Conservation (phyloP, 1,140 invertebrate species). For the Micrasema minimum region DNA sequence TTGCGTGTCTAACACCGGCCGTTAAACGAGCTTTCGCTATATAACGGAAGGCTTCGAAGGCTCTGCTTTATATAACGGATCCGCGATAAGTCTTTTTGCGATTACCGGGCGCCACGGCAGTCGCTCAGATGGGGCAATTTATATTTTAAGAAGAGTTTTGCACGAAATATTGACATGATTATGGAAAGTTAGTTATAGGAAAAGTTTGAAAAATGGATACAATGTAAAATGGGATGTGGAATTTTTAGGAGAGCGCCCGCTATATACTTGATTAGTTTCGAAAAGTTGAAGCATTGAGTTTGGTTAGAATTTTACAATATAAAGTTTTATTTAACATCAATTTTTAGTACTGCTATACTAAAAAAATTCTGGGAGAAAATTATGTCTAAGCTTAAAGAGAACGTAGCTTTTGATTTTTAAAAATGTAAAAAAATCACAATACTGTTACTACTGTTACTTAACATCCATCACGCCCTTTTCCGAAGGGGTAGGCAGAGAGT, state of each 20-base stretch:
- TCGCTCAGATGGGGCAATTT: slow-evolving; percentile 29
- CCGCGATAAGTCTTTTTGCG: slow-evolving; percentile 33
- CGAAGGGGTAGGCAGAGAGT: no score
- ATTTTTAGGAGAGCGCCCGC: slow-evolving; percentile 19
- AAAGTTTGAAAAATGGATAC: slow-evolving; percentile 33
- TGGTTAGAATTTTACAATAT: slow-evolving; percentile 5
- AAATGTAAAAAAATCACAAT: no score
- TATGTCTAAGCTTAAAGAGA: no score
- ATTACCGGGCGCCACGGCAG: slow-evolving; percentile 27
- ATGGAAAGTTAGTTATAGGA: slow-evolving; percentile 29
- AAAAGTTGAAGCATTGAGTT: slow-evolving; percentile 22
- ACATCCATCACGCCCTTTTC: no score
- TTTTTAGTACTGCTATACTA: no score
- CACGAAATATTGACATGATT: slow-evolving; percentile 37
- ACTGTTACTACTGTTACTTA: no score
- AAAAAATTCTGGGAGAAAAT: no score
- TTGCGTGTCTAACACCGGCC: slow-evolving; percentile 35
- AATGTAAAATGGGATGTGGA: slow-evolving; percentile 22
- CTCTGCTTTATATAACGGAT: slow-evolving; percentile 24
- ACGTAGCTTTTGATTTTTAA: no score
- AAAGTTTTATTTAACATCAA: slow-evolving; percentile 21
- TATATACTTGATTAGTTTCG: slow-evolving; percentile 25
- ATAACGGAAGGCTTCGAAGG: slow-evolving; percentile 30
- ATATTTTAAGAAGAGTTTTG: slow-evolving; percentile 31
- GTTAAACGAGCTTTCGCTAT: slow-evolving; percentile 20